Base-by-base conservation (phyloP, 2,797 vertebrate genomes). In the Avahi laniger region DNA sequence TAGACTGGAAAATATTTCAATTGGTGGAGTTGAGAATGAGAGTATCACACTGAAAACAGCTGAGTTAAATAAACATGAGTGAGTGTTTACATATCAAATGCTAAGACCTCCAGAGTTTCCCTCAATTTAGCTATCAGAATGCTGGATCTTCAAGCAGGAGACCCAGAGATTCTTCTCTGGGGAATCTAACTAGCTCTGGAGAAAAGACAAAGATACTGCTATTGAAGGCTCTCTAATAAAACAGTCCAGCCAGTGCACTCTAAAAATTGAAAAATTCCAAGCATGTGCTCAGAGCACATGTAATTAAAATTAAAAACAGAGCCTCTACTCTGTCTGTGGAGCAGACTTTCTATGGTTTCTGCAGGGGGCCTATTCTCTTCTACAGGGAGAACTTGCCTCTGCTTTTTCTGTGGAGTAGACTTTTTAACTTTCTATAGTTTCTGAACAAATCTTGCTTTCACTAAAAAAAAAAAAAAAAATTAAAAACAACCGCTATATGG, bases 221-320 rank as follows among this genome's bases (percentile, higher is more conserved):
- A 33, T 3, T n/a, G 33, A 78, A 79, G 26, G 38, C 28, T 80
- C 57, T 80, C 65, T 3, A 67, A 67, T 30, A 80, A 70, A 69
- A 52, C 1, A 59, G n/a, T 85, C 48, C 15, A 81, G 18, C 52
- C 46, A 89, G 63, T 61, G 24, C 12, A 84, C 30, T 30, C 43
- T 89, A 84, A 93, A 93, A 89, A 89, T 52, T 20, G 8, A 89
- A 33, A 89, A 78, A 83, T 61, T 33, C 38, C 43, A 93, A 72
- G 63, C 85, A 79, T 72, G 52, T 35, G 83, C 63, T 72, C 72
- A 84, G 18, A 84, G 72, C 48, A 81, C 54, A 80, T 26, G 14
- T 79, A 70, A 84, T 89, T 78, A 89, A 94, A 95, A 86, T 83
- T 82, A 83, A 95, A 78, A 72, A 82, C 88, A 91, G 20, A 50